Evolutionary conservation across 2,797 vertebrate genomes (phyloP).

Genomic region (Anguilla megastoma): DNA sequence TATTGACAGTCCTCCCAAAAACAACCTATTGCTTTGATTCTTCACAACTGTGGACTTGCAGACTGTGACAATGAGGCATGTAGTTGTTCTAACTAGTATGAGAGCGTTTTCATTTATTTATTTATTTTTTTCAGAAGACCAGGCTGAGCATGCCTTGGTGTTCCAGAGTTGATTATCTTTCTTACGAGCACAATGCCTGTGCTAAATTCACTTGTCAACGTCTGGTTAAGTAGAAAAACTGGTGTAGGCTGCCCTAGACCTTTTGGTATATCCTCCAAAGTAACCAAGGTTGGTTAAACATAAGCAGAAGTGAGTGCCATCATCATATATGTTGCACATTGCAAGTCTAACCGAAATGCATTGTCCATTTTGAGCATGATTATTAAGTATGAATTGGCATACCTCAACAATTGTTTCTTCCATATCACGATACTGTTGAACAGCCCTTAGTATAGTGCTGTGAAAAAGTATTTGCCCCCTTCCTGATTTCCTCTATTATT

Average conservation of each 20-base stretch:
- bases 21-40: background rate
- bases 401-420: background rate
- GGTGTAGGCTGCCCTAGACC: conserved; percentile 97
- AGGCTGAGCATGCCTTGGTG: conserved; percentile 92
- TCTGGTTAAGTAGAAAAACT: conserved; percentile 82
- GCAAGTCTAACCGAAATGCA: background rate
- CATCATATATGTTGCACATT: conserved; percentile 43
- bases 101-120: conserved; percentile 88
- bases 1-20: background rate
- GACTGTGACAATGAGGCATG: conserved; percentile 80
- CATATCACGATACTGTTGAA: background rate
- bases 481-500: too few species aligned
- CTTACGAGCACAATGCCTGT: conserved; percentile 95
- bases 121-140: conserved; percentile 74
- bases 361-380: background rate
- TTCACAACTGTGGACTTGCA: conserved; percentile 71
- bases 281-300: conserved; percentile 88
- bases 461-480: too few species aligned
- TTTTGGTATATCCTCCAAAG: conserved; percentile 95
- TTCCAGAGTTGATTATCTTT: conserved; percentile 99
- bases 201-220: conserved; percentile 94
- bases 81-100: conserved; percentile 69
- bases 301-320: conserved; percentile 73
- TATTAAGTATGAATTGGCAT: background rate
- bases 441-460: too few species aligned